Conservation (phyloP, 2,113 vertebrate species). For the Grallaria varia region DNA sequence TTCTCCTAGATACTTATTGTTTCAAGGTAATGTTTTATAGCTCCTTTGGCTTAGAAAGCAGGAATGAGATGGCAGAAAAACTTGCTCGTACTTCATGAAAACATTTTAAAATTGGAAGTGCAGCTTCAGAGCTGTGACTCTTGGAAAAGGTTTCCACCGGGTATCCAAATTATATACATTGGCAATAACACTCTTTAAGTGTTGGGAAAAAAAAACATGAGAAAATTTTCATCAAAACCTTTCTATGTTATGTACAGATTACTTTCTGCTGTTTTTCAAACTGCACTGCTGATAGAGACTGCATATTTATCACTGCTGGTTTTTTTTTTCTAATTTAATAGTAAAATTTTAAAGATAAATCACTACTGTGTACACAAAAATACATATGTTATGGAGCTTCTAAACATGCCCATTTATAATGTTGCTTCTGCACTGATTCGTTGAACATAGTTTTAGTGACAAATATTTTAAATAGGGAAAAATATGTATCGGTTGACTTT, state of each 20-base stretch:
- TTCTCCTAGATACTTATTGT: neutral
- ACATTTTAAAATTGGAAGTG: neutral
- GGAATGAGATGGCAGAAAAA: neutral
- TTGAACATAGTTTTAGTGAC: neutral
- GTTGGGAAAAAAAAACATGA: neutral
- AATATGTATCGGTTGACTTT: conserved; percentile 11
- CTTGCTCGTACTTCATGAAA: neutral
- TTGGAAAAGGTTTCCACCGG: neutral
- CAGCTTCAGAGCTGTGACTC: neutral
- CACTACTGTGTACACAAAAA: neutral
- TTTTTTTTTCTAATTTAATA: neutral
- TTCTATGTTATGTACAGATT: neutral
- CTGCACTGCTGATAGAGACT: neutral
- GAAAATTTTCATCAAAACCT: neutral
- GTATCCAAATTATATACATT: neutral
- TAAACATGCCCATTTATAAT: neutral
- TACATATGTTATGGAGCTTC: neutral
- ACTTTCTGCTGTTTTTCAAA: neutral
- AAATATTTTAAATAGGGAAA: neutral
- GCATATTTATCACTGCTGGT: conserved; percentile 1
- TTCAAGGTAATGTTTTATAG: neutral
- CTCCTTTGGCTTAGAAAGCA: neutral
- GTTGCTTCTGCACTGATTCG: conserved; percentile 19
- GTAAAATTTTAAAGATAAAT: neutral
- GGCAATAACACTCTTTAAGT: neutral